Evolutionary conservation across 2,797 vertebrate species (phyloP), one percentile per base, ranked within the genome.

Genomic region (Danio choprae): DNA sequence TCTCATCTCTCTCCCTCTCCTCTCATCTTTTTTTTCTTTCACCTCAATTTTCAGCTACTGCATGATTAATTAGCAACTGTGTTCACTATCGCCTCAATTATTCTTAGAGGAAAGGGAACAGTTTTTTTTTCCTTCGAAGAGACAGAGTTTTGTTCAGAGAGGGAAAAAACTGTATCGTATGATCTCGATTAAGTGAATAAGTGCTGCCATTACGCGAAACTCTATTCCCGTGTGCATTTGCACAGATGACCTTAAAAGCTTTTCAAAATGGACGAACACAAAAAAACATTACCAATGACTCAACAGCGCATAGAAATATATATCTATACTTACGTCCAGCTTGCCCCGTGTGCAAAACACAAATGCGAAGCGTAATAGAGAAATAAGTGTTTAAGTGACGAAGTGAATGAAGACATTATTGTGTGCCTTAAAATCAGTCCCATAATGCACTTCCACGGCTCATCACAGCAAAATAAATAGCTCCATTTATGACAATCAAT

Each of bases 1-100:
- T 82, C 64, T 68, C 79, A 63, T 55, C 60, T 46, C 89, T 90
- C 91, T 91, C 55, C 55, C 83, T 79, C 81, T 77, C 81, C 73
- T 83, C 67, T 72, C 80, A 72, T 64, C 69, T 50, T 89, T 90
- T n/a, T 91, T 91, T 86, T 86, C 85, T 89, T 90, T 92, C 92
- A 92, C 93, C 93, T 94, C 91, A 92, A 92, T 94, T 94, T 93
- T 93, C 88, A 73, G 86, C 88, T 91, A 87, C 90, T 93, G 92
- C 92, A 93, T 94, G 93, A 94, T 94, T 94, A 94, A 95, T 94
- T 93, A 93, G 87, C 87, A 86, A 91, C 89, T 87, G 89, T 91
- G 91, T 92, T 93, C 90, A 89, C 90, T 88, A 92, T 93, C 88
- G 91, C 87, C 89, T 90, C 92, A 93, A 94, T 94, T 94, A 94